These are phyloP conservation scores for Pseudopipra pipra DNA, from an alignment of 2,113 vertebrate genomes.

Conservation along the genomic window DNA sequence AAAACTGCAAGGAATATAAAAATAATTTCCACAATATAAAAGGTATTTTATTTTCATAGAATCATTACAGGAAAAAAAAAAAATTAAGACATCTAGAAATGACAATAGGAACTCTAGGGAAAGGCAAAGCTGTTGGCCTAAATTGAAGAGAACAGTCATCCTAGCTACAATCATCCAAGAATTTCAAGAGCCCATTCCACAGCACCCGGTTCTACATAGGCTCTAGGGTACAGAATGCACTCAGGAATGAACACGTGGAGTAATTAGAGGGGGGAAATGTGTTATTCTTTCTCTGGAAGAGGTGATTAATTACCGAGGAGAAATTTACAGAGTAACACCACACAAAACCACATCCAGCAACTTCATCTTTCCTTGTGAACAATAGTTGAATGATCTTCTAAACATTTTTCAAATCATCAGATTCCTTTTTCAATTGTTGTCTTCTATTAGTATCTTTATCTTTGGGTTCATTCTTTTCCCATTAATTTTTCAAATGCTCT, in stretches of 20 bases:
- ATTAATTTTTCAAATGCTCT: not conserved
- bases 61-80: not conserved
- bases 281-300: not conserved
- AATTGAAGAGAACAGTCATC: not conserved
- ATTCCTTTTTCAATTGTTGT: not conserved
- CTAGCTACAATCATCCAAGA: not conserved
- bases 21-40: not conserved
- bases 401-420: slow-evolving; percentile 12
- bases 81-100: not conserved
- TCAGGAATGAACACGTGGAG: not conserved
- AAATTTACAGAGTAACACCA: not conserved
- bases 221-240: accelerated
- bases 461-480: not conserved
- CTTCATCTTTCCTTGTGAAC: not conserved
- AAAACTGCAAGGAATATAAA: not conserved
- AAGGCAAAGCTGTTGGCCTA: not conserved
- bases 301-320: not conserved
- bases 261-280: not conserved
- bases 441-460: not conserved
- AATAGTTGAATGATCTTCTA: not conserved
- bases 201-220: not conserved
- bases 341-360: not conserved
- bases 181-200: not conserved
- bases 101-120: not conserved
- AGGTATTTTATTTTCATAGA: not conserved